Conservation (phyloP, 2,113 vertebrate genomes). For the Zingel zingel region DNA sequence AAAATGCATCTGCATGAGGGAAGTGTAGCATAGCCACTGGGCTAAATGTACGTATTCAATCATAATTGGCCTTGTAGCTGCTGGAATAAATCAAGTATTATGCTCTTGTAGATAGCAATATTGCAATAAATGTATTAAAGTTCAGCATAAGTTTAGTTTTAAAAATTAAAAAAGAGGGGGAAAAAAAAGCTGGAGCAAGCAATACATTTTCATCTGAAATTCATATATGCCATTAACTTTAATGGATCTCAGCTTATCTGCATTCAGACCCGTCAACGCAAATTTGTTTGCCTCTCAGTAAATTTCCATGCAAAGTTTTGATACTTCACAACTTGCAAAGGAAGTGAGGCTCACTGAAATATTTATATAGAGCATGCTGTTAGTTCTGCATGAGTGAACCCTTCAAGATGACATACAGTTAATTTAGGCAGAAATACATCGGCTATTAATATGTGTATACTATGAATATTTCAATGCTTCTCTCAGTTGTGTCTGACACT, state of each 20-base stretch:
- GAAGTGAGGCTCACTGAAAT: conserved; percentile 63
- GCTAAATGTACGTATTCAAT: conserved; percentile 7
- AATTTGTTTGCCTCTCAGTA: conserved; percentile 39
- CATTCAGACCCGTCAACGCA: conserved; percentile 38
- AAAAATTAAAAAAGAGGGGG: not conserved
- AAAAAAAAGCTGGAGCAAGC: conserved; percentile 6
- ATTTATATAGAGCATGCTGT: conserved; percentile 63
- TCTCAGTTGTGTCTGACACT: conserved; percentile 46
- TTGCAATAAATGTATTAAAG: not conserved
- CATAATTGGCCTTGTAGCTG: conserved; percentile 21
- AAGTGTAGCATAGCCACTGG: not conserved
- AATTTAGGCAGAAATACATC: conserved; percentile 72
- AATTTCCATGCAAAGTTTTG: conserved; percentile 51
- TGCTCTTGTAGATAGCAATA: not conserved
- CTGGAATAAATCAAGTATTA: conserved; percentile 4
- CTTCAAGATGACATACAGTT: conserved; percentile 61
- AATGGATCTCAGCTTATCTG: conserved; percentile 41
- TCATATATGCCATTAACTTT: conserved; percentile 36
- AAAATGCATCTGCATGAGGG: conserved; percentile 30
- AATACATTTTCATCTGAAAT: conserved; percentile 18
- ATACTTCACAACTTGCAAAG: conserved; percentile 21
- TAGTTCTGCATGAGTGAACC: conserved; percentile 55
- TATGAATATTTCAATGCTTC: conserved; percentile 70
- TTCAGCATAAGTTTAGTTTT: conserved; percentile 57
- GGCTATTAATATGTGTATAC: conserved; percentile 74